Base-by-base conservation (phyloP, 1,140 invertebrate species). In the Subanguina moxae region DNA sequence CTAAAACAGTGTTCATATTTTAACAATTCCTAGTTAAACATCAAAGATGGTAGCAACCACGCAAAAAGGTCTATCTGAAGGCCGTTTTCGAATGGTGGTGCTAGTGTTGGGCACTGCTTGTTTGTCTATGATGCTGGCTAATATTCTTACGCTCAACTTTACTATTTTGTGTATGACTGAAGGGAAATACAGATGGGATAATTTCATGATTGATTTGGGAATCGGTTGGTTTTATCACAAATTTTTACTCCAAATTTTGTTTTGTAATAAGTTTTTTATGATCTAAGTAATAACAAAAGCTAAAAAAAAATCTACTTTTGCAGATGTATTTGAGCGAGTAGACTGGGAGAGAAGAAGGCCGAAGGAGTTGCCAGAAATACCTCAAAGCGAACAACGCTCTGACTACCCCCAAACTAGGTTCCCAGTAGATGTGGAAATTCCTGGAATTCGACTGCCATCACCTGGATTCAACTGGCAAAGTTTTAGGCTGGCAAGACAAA, bases 401-500 rank as follows among this genome's bases (percentile, higher is more conserved):
- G 58, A 30, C 28, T 61, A 32, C 19, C 58, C 57, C 17, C 28
- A 43, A 30, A 52, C 17, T 3, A 52, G 48, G 15, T 38, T 74
- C 28, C 72, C 73, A 0, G 48, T 52, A 25, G 73, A 75, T 56
- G 21, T 75, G 32, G 62, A 73, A 13, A 65, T 75, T 38, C 73
- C 73, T 38, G 73, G 73, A 1, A 78, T 75, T 46, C 25, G 67
- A 61, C 46, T 68, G 28, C 45, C 62, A 17, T 42, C 45, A 8
- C 61, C 68, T 30, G 78, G 75, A 8, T 79, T 79, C 62, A 76
- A 80, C 43, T 76, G 78, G 75, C 52, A 80, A 27, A 67, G 48
- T 13, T 65, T 69, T 21, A 52, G 67, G 32, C 32, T 76, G 38
- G 75, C 75, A 7, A 45, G 65, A 17, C 68, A 80, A 1, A 78